Conservation (phyloP, 2,797 vertebrate species). For the Lindbergichthys nudifrons region DNA sequence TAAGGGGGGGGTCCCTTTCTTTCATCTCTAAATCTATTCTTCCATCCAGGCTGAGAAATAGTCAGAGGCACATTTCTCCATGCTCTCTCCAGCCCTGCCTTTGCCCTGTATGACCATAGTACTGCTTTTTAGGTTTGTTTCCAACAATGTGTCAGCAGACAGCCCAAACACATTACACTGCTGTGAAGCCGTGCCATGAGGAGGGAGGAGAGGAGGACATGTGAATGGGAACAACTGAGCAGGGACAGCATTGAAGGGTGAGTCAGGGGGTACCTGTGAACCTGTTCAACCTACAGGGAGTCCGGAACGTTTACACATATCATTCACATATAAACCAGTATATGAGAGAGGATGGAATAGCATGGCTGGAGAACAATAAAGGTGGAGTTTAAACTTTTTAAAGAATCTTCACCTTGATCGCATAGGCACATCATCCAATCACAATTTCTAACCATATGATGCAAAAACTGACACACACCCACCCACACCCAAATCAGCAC, state of each 20-base stretch:
- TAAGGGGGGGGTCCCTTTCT: conserved; percentile 58
- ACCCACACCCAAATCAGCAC: background rate
- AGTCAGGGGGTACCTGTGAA: conserved; percentile 1
- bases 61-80: conserved; percentile 51
- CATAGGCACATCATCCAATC: no score
- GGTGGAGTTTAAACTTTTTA: background rate
- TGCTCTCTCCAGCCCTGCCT: conserved; percentile 27
- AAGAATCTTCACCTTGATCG: background rate
- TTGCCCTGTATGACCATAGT: conserved; percentile 36
- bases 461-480: no score
- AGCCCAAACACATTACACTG: conserved; percentile 43
- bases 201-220: conserved; percentile 34
- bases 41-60: conserved; percentile 50
- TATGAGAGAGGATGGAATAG: background rate
- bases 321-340: background rate
- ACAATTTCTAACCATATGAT: no score
- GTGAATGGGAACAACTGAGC: background rate
- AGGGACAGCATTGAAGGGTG: conserved; percentile 10
- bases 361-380: conserved; percentile 16
- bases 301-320: background rate
- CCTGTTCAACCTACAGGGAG: background rate
- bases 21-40: conserved; percentile 49
- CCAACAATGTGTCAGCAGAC: conserved; percentile 46
- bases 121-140: conserved; percentile 26
- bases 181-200: conserved; percentile 44